Conservation (phyloP, 2,113 vertebrate genomes). For the Ranitomeya variabilis region DNA sequence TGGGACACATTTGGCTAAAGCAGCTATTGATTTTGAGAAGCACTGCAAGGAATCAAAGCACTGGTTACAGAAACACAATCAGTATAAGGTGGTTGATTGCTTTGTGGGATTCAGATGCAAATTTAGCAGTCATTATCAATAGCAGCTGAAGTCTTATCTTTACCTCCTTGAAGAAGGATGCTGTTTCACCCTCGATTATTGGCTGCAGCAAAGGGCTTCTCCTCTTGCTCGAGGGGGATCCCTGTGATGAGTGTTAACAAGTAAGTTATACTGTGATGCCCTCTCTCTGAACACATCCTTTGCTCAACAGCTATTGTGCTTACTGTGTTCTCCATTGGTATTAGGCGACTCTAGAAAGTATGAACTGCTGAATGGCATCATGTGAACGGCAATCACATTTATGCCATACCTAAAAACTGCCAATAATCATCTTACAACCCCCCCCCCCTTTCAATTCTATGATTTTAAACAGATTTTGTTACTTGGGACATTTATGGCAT, state of each 20-base stretch:
- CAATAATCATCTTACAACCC: not conserved
- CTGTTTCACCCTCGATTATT: slow-evolving; percentile 98
- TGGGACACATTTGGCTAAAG: slow-evolving; percentile 58
- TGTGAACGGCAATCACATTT: not conserved
- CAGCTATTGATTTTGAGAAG: slow-evolving; percentile 64
- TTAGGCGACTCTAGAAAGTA: not conserved
- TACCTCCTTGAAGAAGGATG: slow-evolving; percentile 97
- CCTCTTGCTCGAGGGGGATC: slow-evolving; percentile 98
- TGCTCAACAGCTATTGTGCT: slow-evolving; percentile 27
- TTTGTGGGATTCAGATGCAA: slow-evolving; percentile 60
- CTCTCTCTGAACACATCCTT: slow-evolving; percentile 60
- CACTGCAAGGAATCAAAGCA: slow-evolving; percentile 68
- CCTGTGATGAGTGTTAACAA: slow-evolving; percentile 87
- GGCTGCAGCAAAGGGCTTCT: slow-evolving; percentile 97
- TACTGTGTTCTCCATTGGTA: not conserved
- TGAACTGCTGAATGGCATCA: not conserved
- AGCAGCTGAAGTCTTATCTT: slow-evolving; percentile 83
- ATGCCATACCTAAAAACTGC: not conserved
- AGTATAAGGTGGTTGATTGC: slow-evolving; percentile 55
- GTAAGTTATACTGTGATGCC: slow-evolving; percentile 73
- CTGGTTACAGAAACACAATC: slow-evolving; percentile 52
- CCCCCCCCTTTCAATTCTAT: not conserved
- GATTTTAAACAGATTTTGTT: too few relatives aligned
- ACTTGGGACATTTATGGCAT: too few relatives aligned
- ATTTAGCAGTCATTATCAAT: slow-evolving; percentile 68